These are phyloP conservation scores for Barbus barbus DNA, from an alignment of 2,113 vertebrate species.

Conservation along the genomic window DNA sequence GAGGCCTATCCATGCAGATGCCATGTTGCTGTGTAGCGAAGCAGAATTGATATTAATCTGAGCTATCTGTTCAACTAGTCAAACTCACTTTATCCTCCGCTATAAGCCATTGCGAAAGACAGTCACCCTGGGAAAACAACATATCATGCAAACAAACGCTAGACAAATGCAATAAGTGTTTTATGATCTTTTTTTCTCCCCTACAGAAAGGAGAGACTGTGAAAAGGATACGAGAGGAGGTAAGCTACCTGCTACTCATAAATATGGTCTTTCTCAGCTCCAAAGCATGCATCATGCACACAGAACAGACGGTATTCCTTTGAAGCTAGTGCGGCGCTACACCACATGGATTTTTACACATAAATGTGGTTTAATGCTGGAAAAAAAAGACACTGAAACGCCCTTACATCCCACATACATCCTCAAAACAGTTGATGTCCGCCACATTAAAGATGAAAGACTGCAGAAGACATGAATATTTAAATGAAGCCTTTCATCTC, in stretches of 20 bases:
- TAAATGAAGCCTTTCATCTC: slow-evolving; percentile 54
- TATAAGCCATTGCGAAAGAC: background rate
- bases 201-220: slow-evolving; percentile 93
- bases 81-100: slow-evolving; percentile 22
- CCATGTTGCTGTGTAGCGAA: slow-evolving; percentile 26
- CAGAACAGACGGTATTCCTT: background rate
- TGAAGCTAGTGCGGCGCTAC: background rate
- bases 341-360: slow-evolving; percentile 6
- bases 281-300: background rate
- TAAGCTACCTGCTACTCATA: slow-evolving; percentile 65
- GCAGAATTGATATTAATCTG: slow-evolving; percentile 46
- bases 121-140: background rate
- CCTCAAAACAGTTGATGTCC: slow-evolving; percentile 24
- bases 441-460: slow-evolving; percentile 15
- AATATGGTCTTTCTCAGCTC: background rate
- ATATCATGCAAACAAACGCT: background rate
- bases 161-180: background rate
- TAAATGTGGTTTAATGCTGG: background rate
- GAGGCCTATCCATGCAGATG: slow-evolving; percentile 35
- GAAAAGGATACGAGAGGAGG: slow-evolving; percentile 94
- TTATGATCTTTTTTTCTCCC: slow-evolving; percentile 39
- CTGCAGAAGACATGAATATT: slow-evolving; percentile 57
- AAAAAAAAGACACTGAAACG: slow-evolving; percentile 1
- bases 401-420: slow-evolving; percentile 12
- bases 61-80: slow-evolving; percentile 15